Evolutionary conservation across 1,140 invertebrate genomes (phyloP).

Genomic region (Caerostris extrusa): DNA sequence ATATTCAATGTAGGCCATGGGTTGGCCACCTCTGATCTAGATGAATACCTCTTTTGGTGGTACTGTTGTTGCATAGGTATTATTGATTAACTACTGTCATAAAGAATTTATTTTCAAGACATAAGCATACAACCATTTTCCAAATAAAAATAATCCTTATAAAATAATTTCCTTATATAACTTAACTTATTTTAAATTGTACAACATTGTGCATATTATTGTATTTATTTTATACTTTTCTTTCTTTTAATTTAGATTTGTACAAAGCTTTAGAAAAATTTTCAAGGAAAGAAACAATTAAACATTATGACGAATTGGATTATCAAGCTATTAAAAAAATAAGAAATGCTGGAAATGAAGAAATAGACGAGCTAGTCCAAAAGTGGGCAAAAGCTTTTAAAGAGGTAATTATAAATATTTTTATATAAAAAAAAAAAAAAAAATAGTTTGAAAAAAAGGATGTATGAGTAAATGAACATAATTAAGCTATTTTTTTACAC

Average conservation of each 20-base stretch:
- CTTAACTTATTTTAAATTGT: no score
- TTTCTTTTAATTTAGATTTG: slow-evolving; percentile 79
- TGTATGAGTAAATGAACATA: neutral
- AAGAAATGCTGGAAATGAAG: slow-evolving; percentile 83
- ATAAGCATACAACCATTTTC: no score
- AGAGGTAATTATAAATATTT: slow-evolving; percentile 82
- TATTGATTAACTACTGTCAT: no score
- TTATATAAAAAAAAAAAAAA: neutral
- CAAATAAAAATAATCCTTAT: no score
- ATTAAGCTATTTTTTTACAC: neutral
- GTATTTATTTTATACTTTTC: neutral
- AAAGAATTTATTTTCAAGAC: no score
- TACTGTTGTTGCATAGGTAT: no score
- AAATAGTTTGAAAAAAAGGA: neutral
- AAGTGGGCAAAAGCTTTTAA: slow-evolving; percentile 87
- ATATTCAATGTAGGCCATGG: no score
- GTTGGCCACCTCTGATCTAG: no score
- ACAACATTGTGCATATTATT: no score
- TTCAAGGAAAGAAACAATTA: slow-evolving; percentile 82
- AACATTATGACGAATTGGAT: slow-evolving; percentile 83
- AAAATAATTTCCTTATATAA: no score
- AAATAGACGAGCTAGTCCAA: slow-evolving; percentile 86
- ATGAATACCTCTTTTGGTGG: no score
- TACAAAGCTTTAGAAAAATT: slow-evolving; percentile 80
- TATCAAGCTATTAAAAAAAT: slow-evolving; percentile 83